These are phyloP conservation scores for Dasypogon diadema DNA, from an alignment of 2,888 invertebrate genomes.

Conservation along the genomic window DNA sequence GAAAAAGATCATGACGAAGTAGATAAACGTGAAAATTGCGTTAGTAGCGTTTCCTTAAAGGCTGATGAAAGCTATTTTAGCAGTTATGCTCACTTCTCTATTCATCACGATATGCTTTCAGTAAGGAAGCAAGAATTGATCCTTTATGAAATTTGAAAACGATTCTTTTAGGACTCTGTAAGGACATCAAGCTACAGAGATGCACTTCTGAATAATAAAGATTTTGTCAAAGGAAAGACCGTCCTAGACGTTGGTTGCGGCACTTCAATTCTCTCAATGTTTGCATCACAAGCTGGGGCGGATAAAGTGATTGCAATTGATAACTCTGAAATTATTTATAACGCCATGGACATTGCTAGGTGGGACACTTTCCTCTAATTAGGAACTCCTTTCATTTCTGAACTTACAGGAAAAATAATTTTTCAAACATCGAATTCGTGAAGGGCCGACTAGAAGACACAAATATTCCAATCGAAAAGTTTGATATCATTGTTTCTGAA, in stretches of 20 bases:
- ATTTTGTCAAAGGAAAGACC: constrained; percentile 78
- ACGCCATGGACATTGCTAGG: constrained; percentile 95
- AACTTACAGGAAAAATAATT: constrained; percentile 65
- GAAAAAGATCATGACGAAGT: constrained; percentile 60
- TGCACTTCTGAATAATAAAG: constrained; percentile 82
- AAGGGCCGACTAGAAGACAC: constrained; percentile 91
- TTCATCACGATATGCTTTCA: constrained; percentile 95
- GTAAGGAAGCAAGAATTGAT: constrained; percentile 68
- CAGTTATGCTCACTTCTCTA: constrained; percentile 90
- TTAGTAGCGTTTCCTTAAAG: constrained; percentile 71
- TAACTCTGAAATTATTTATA: constrained; percentile 94
- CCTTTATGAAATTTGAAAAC: background rate
- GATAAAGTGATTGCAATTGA: constrained; percentile 92
- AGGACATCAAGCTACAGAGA: constrained; percentile 89
- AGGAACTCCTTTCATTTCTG: background rate
- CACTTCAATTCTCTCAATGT: constrained; percentile 97
- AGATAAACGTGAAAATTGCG: constrained; percentile 60
- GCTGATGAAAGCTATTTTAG: constrained; percentile 84
- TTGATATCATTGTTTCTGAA: constrained; percentile 94
- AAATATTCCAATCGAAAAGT: constrained; percentile 77
- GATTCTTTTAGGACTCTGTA: constrained; percentile 75
- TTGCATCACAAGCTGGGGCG: constrained; percentile 95
- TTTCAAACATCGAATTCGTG: constrained; percentile 78
- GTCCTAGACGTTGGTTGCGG: constrained; percentile 98
- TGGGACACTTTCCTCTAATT: constrained; percentile 62